Percentiles rank a stretch among this genome's conserved stretches.
Evolutionary conservation across 2,888 invertebrate species (phyloP).

Genomic region (Lasioglossum figueresi): DNA sequence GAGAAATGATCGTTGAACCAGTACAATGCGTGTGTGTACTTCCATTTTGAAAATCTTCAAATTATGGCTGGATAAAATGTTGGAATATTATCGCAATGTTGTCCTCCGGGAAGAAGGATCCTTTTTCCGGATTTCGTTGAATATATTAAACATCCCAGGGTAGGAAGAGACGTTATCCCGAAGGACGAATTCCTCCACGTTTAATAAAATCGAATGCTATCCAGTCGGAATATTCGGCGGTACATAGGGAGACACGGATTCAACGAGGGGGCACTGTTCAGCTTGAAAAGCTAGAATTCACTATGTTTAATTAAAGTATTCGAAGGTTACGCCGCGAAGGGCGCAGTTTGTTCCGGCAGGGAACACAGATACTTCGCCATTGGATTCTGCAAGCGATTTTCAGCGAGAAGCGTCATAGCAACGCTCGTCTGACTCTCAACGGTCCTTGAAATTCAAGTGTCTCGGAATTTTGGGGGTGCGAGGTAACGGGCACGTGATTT

Average conservation of each 20-base stretch:
- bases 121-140: not conserved
- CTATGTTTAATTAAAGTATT: slow-evolving; percentile 33
- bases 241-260: not conserved
- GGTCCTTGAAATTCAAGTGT: slow-evolving; percentile 10
- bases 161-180: not conserved
- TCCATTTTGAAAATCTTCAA: not conserved
- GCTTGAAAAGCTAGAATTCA: not conserved
- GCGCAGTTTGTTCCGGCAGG: slow-evolving; percentile 18
- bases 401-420: not conserved
- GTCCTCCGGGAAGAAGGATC: not conserved
- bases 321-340: slow-evolving; percentile 16
- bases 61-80: not conserved
- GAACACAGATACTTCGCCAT: slow-evolving; percentile 24
- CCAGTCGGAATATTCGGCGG: not conserved
- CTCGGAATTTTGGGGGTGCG: slow-evolving; percentile 23
- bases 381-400: slow-evolving; percentile 29
- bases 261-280: not conserved
- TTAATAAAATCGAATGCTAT: not conserved
- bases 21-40: no score
- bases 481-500: not conserved
- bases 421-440: slow-evolving; percentile 16
- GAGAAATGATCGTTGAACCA: not conserved
- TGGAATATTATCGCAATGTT: not conserved
- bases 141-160: not conserved
- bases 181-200: not conserved